Evolutionary conservation across 2,888 invertebrate genomes (phyloP), one percentile per base, ranked within the genome.

Genomic region (Cerastoderma edule): DNA sequence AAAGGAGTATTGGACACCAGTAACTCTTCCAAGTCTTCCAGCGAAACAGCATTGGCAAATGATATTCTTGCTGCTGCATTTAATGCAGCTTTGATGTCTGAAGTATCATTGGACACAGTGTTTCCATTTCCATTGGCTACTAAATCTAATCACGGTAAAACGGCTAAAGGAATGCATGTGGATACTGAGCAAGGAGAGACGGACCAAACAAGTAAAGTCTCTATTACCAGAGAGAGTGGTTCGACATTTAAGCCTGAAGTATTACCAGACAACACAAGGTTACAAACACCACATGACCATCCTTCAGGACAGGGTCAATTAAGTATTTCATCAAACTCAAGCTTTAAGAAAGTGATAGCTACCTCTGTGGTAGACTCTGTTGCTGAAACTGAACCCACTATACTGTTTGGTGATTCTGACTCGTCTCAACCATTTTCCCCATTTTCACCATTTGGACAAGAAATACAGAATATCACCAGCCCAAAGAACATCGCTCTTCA

Each of bases 361-460:
- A 22, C 50, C 50, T 10, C 39, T 39, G 16, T 16, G 8, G 39
- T 10, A 39, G 39, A 39, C 10, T 10, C 39, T 10, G 8, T 16
- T 8, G 8, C 39, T 39, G 16, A 39, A 39, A 50, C 22, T 50
- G 50, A 50, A 10, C 22, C 19, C 10, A 10, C 10, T 10, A 50
- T 13, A 22, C 24, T 10, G 24, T 24, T 2, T 50, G 50, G 22
- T 24, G 50, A 19, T n/a, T 1, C 24, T 50, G 50, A 50, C 24
- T 50, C 24, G 22, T n/a, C 24, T 4, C 60, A 60, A 24, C 39
- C 32, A 1, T 81, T 81, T 50, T 75, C 78, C 10, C 80, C 80
- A n/a, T 79, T 79, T 46, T 80, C 80, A 22, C 80, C 80, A 22
- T 78, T 78, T 81, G 81, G 71, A 3, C 75, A 67, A 60, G 81